A percentile compares a stretch with the other conserved stretches of the same genome.
phyloP scores from a whole-genome alignment of 2,113 vertebrate genomes.

The Hyla sarda region DNA sequence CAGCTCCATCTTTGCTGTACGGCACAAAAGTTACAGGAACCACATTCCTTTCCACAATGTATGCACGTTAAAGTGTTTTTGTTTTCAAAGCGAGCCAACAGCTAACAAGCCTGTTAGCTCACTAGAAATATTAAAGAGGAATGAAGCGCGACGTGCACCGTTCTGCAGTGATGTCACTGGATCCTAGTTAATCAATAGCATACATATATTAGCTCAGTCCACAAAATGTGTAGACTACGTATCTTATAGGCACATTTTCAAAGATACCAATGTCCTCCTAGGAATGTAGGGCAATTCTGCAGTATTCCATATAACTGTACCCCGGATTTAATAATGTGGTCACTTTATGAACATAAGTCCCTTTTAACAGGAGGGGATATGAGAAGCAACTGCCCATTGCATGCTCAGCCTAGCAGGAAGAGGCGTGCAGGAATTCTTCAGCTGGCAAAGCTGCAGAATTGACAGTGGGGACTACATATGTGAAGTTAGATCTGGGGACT shows the following conservation, averaged over 20 bases:
- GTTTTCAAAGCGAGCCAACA: not conserved
- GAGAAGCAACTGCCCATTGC: conserved; percentile 21
- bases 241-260: conserved; percentile 3
- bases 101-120: not conserved
- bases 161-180: not conserved
- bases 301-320: not conserved
- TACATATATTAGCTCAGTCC: not conserved
- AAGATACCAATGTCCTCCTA: not conserved
- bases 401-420: conserved; percentile 45
- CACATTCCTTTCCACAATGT: not conserved
- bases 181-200: not conserved
- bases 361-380: not conserved
- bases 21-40: not conserved
- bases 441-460: conserved; percentile 35
- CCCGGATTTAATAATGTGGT: conserved; percentile 22
- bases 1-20: not conserved
- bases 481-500: not conserved
- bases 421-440: conserved; percentile 25
- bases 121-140: not conserved
- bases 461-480: conserved; percentile 20
- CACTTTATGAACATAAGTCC: conserved; percentile 9
- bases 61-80: not conserved
- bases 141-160: not conserved
- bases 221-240: not conserved
- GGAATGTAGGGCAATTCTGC: conserved; percentile 6